A percentile compares a stretch with the other conserved stretches of the same genome.
phyloP scores from a whole-genome alignment of 2,888 invertebrate genomes.

The Mythimna vitellina region DNA sequence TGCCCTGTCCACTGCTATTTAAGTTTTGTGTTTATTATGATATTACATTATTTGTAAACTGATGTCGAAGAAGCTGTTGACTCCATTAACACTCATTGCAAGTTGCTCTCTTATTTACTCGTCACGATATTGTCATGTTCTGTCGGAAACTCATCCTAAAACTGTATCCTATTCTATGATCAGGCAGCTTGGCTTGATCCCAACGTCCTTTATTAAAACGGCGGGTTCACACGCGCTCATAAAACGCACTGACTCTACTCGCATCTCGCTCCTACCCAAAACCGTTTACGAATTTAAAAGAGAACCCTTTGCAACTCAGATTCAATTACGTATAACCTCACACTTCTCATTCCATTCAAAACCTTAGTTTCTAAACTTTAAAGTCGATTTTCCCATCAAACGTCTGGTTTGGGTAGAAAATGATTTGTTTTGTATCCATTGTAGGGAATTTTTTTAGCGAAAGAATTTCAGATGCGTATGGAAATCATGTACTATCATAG shows the following conservation, averaged over 20 bases:
- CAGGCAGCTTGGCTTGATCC: constrained; percentile 2
- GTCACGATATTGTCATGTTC: too few species aligned
- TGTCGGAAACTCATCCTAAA: too few species aligned
- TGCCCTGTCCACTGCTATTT: too few species aligned
- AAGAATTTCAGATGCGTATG: constrained; percentile 44
- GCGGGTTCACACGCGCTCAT: constrained; percentile 24
- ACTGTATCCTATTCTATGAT: too few species aligned
- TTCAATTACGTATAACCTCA: constrained; percentile 56
- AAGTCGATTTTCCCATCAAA: constrained; percentile 16
- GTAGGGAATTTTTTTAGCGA: constrained; percentile 44
- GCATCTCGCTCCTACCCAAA: constrained; percentile 30
- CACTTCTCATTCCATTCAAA: constrained; percentile 13
- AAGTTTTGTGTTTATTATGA: too few species aligned
- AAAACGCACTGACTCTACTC: constrained; percentile 30
- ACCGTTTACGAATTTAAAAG: constrained; percentile 62
- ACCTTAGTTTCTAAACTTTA: not conserved
- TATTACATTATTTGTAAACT: too few species aligned
- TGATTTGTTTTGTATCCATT: constrained; percentile 57
- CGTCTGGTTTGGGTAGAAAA: constrained; percentile 11
- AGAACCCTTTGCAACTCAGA: constrained; percentile 56
- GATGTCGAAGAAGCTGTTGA: too few species aligned
- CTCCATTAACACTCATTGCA: too few species aligned
- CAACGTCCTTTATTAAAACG: constrained; percentile 35
- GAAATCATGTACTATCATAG: constrained; percentile 25
- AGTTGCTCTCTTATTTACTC: too few species aligned